These are phyloP conservation scores for Oryzias javanicus DNA, from an alignment of 2,113 vertebrate genomes.

Conservation along the genomic window DNA sequence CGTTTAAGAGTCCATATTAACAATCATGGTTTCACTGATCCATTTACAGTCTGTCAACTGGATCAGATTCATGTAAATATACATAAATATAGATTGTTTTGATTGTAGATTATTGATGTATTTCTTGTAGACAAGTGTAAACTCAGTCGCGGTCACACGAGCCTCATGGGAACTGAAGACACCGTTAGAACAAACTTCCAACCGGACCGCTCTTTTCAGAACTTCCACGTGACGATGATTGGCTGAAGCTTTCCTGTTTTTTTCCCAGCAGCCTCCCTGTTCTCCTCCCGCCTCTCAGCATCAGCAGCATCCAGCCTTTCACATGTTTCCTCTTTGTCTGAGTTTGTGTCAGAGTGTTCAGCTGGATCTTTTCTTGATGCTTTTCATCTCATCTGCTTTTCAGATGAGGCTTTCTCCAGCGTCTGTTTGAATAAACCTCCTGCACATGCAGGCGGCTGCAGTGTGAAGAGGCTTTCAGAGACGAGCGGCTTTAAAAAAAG, in stretches of 20 bases:
- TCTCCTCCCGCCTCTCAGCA: constrained; percentile 22
- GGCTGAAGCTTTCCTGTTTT: constrained; percentile 17
- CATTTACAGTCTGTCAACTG: too few relatives aligned
- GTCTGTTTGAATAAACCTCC: constrained; percentile 27
- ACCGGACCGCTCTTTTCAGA: too few relatives aligned
- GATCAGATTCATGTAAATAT: too few relatives aligned
- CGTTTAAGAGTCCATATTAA: too few relatives aligned
- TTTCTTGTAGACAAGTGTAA: too few relatives aligned
- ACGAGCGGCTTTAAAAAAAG: neutral
- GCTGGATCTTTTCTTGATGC: constrained; percentile 43
- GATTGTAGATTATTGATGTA: too few relatives aligned
- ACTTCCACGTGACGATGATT: neutral
- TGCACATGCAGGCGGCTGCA: constrained; percentile 34
- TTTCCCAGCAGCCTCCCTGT: constrained; percentile 34
- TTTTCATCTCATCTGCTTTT: constrained; percentile 52
- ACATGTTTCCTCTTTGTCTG: constrained; percentile 23
- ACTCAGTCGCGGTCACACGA: too few relatives aligned
- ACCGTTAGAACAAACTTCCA: too few relatives aligned
- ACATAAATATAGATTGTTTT: too few relatives aligned
- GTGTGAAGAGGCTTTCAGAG: constrained; percentile 30
- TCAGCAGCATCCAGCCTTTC: constrained; percentile 45
- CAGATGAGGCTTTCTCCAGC: constrained; percentile 38
- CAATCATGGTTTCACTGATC: too few relatives aligned
- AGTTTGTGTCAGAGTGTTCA: constrained; percentile 15
- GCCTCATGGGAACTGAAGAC: too few relatives aligned